phyloP scores from a whole-genome alignment of 2,113 vertebrate species.

The Chaetodon auriga region DNA sequence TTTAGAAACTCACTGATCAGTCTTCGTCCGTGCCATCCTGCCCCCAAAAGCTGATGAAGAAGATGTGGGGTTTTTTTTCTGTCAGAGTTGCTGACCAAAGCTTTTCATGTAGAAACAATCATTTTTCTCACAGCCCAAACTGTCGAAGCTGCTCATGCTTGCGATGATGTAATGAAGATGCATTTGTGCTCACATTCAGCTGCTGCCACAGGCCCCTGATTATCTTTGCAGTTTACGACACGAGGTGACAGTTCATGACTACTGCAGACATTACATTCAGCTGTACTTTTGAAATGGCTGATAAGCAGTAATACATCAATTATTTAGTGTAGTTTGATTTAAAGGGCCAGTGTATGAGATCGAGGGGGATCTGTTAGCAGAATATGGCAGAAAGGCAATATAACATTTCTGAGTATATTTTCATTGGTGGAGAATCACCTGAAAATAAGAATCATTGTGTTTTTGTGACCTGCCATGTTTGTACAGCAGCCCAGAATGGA shows the following conservation, averaged over 20 bases:
- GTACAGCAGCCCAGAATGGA: too few relatives aligned
- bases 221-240: conserved; percentile 30
- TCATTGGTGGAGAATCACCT: too few relatives aligned
- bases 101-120: conserved; percentile 30
- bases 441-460: too few relatives aligned
- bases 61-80: background rate
- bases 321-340: conserved; percentile 12
- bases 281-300: background rate
- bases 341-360: too few relatives aligned
- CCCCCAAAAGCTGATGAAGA: conserved; percentile 8
- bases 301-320: background rate
- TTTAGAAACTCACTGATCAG: background rate
- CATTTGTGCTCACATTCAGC: conserved; percentile 20
- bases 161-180: background rate
- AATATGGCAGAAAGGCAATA: too few relatives aligned
- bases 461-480: too few relatives aligned
- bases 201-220: conserved; percentile 10
- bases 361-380: too few relatives aligned
- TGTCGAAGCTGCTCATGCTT: conserved; percentile 7
- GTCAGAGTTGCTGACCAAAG: conserved; percentile 42
- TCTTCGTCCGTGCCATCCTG: conserved; percentile 16
- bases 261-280: conserved; percentile 21
- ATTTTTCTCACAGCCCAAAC: background rate
- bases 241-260: conserved; percentile 13
- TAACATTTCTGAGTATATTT: too few relatives aligned